Percentiles rank a stretch among this genome's conserved stretches.
These are phyloP conservation scores for Leptatherina wallacei DNA, from an alignment of 2,797 vertebrate genomes.

Conservation along the genomic window DNA sequence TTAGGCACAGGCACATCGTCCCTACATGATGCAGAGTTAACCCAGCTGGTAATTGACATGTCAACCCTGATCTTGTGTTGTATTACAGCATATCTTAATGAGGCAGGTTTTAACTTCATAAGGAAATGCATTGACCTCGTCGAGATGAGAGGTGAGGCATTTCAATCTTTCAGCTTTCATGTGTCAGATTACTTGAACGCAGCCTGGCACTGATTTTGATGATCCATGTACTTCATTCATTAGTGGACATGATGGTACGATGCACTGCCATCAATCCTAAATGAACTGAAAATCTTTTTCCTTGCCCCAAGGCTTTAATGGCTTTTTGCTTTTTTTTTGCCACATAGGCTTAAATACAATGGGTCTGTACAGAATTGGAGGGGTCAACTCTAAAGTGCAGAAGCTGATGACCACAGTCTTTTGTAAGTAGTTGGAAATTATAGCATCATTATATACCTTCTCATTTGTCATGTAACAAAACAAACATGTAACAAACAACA, in stretches of 20 bases:
- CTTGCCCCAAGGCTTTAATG: not conserved
- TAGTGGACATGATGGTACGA: constrained; percentile 1
- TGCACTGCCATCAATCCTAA: not conserved
- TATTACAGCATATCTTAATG: constrained; percentile 92
- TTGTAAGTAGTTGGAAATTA: constrained; percentile 82
- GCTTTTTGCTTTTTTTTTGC: not conserved
- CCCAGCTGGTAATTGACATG: constrained; percentile 52
- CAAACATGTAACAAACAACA: not conserved
- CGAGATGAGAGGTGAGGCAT: constrained; percentile 87
- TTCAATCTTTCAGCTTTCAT: constrained; percentile 45
- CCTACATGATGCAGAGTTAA: constrained; percentile 52
- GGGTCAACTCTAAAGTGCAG: constrained; percentile 98
- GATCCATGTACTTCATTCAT: constrained; percentile 19
- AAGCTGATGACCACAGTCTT: constrained; percentile 96
- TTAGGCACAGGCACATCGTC: constrained; percentile 53
- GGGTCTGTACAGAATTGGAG: constrained; percentile 96
- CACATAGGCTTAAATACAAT: constrained; percentile 90
- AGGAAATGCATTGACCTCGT: constrained; percentile 95
- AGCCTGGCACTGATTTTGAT: constrained; percentile 25
- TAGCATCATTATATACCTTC: not conserved
- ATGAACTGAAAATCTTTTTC: constrained; percentile 10
- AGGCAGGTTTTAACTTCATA: constrained; percentile 97
- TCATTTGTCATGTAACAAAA: not conserved
- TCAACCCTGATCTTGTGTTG: constrained; percentile 54
- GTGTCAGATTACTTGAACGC: constrained; percentile 18